Evolutionary conservation across 2,113 vertebrate species (phyloP), one percentile per base, ranked within the genome.

Genomic region (Daboia siamensis): DNA sequence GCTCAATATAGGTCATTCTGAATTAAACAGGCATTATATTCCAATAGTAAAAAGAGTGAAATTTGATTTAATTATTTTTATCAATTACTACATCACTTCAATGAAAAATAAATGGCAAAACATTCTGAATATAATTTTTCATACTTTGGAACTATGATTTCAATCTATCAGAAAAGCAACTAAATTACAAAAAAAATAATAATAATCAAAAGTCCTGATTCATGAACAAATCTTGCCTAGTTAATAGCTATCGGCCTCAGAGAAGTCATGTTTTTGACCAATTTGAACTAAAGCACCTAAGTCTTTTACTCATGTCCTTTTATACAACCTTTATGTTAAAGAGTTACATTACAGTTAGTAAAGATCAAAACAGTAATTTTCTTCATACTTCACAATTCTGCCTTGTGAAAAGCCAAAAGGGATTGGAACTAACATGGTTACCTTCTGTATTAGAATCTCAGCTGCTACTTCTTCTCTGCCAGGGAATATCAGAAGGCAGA

Each of bases 41-140:
- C 55, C 23, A 89, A 6, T 33, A 13, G 33, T 80, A 91, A 93
- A 1, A 88, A 61, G 23, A 90, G 92, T 90, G 0, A 3, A 85
- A 96, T 91, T 29, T 55, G 90, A 10, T 93, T 93, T 85, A 91
- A 90, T 74, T n/a, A 39, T 24, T 61, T n/a, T 90, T 17, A 69
- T 33, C 61, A 33, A 80, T 69, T 39, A 85, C 10, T 89, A 7
- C 29, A 61, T 12, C 29, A 48, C 20, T 84, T 69, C 20, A 17
- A 54, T 51, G 26, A 64, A 61, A 89, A 3, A 59, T 46, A 55
- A 54, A 74, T 46, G 33, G 3, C 1, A 48, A 85, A 86, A 17
- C 2, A 86, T 48, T 57, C 57, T 55, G 54, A 26, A 48, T 48
- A 7, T 44, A 21, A 15, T 48, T 48, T 46, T 29, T 54, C 54